Base-by-base conservation (phyloP, 2,113 vertebrate genomes). In the Todiramphus chloris region DNA sequence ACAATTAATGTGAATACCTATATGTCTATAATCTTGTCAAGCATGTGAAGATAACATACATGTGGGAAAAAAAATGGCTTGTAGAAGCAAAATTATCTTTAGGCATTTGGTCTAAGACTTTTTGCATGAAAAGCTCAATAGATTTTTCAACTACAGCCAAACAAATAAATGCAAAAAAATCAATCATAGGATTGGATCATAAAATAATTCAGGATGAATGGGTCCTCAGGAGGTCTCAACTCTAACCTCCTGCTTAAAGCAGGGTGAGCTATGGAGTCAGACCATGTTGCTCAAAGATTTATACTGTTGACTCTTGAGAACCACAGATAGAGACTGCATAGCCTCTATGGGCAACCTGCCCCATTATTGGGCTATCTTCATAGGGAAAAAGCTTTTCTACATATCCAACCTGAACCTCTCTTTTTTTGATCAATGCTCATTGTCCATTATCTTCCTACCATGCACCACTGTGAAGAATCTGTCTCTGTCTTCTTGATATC, bases 401-500 rank as follows among this genome's bases (percentile, higher is more conserved):
- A 35, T 4, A 69, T 6, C 3, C 27, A 58, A 0, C 13, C 7
- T 48, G 19, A 72, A 75, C 21, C 1, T 20, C 5, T 58, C 1
- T 28, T 11, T 60, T 90, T 63, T 58, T 19, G 33, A 3, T 37
- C 53, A 62, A 31, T 67, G 27, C 4, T 20, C 10, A 14, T 6
- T 46, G 10, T 31, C 43, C 78, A 8, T 31, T n/a, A 51, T 30
- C 25, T 59, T 59, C 37, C 20, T 73, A 15, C 20, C 8, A 50
- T 3, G 6, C 13, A 35, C 33, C 44, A n/a, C 10, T 63, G 11
- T 46, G 37, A 75, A 68, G 8, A 86, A 2, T 5, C 23, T n/a
- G 27, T 0, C 13, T 87, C 27, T 67, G 2, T 39, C 39, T 83
- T 85, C 66, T 28, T 72, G 15, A 13, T 68, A 15, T 35, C 37